Evolutionary conservation across 2,888 invertebrate genomes (phyloP).

Genomic region (Strigamia crassipes): DNA sequence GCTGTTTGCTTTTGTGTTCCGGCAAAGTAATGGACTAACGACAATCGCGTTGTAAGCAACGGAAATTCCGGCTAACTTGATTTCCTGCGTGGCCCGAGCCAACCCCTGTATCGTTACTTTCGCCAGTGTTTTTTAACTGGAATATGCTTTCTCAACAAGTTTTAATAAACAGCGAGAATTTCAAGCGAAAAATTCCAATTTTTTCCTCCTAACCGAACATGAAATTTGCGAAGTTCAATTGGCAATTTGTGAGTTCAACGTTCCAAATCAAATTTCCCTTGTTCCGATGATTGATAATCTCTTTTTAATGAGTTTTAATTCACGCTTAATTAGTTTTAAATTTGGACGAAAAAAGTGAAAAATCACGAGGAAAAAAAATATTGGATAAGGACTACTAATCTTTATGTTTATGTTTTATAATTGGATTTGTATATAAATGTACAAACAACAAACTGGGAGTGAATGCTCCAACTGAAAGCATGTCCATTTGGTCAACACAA

Average conservation of each 20-base stretch:
- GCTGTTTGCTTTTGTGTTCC: conserved; percentile 37
- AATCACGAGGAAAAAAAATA: background rate
- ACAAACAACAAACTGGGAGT: background rate
- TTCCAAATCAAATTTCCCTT: conserved; percentile 40
- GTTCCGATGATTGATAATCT: conserved; percentile 39
- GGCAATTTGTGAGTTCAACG: conserved; percentile 36
- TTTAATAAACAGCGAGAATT: too few species aligned
- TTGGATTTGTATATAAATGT: background rate
- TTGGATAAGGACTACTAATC: background rate
- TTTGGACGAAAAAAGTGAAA: background rate
- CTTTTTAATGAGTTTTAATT: conserved; percentile 42
- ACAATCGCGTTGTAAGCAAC: conserved; percentile 40
- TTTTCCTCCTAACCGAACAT: background rate
- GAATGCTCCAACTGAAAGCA: background rate
- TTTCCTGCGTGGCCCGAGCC: background rate
- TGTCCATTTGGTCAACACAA: background rate
- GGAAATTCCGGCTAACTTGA: conserved; percentile 42
- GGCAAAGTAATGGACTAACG: conserved; percentile 38
- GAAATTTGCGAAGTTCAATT: background rate
- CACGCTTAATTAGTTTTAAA: conserved; percentile 33
- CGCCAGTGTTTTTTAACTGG: background rate
- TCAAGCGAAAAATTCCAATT: background rate
- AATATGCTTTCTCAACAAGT: too few species aligned
- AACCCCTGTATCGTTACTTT: conserved; percentile 1
- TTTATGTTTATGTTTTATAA: background rate